Evolutionary conservation across 2,113 vertebrate species (phyloP), one percentile per base, ranked within the genome.

Genomic region (Myotis yumanensis): DNA sequence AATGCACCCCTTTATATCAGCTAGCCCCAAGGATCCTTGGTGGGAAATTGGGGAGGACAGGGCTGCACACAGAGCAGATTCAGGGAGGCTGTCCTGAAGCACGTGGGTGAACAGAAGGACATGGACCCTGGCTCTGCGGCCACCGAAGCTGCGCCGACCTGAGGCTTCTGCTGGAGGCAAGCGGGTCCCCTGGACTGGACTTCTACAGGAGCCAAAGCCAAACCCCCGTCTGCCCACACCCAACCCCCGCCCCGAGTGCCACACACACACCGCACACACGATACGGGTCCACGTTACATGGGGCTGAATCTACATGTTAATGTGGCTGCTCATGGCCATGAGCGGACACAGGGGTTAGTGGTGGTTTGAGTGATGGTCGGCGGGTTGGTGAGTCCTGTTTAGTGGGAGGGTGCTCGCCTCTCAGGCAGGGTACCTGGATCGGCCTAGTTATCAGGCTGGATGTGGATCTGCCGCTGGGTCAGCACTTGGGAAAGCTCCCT

Each of bases 381-480:
- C 80, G 3, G 96, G 94, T 77, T 76, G 95, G 97, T 97, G 96
- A 98, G 98, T 98, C 97, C 97, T 97, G 98, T 98, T 98, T 98
- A 98, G 98, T 98, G 97, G 94, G 64, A 40, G 86, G 93, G 96
- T 17, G 43, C 83, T 96, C 96, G 95, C 93, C 97, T 93, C 97
- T 97, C 98, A 93, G 97, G 98, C 97, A 93, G 98, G 97, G 98
- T 99, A 99, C 99, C 99, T 99, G 98, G 98, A 97, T 96, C 93
- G 96, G 97, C 97, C 99, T 99, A 99, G 97, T 99, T 98, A 98
- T 99, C 99, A 90, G 99, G 98, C 98, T 99, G 99, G 99, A 99
- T 99, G 99, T 99, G 99, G 99, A 99, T 99, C 99, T 99, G 99
- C 98, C 99, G 99, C 98, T 99, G 99, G 97, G 99, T 99, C 98